Conservation (phyloP, 2,888 invertebrate species). For the Pyrrhia umbra region DNA sequence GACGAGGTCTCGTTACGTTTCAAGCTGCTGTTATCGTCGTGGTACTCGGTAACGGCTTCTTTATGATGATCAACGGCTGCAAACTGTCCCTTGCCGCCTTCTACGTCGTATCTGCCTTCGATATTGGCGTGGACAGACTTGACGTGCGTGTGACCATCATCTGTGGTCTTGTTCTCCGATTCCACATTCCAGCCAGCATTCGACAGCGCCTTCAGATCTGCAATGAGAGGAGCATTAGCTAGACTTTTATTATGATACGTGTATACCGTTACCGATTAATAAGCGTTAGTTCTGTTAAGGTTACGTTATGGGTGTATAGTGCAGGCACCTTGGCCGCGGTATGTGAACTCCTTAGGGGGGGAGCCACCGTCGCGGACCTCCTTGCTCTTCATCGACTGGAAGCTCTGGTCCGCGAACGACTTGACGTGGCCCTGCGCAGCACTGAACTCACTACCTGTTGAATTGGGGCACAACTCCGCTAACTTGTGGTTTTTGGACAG, state of each 20-base stretch:
- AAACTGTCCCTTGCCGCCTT: slow-evolving; percentile 92
- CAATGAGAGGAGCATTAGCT: slow-evolving; percentile 62
- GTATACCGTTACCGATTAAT: slow-evolving; percentile 73
- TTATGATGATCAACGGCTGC: slow-evolving; percentile 91
- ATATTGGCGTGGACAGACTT: slow-evolving; percentile 91
- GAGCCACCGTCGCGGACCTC: slow-evolving; percentile 95
- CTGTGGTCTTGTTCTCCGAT: slow-evolving; percentile 90
- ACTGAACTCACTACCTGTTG: slow-evolving; percentile 87
- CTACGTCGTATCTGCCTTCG: slow-evolving; percentile 91
- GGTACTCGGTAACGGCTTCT: slow-evolving; percentile 86
- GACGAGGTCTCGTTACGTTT: slow-evolving; percentile 81
- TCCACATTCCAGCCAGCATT: slow-evolving; percentile 93
- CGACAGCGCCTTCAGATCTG: slow-evolving; percentile 86
- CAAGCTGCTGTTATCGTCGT: slow-evolving; percentile 82
- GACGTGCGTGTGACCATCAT: slow-evolving; percentile 92
- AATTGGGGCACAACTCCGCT: slow-evolving; percentile 75
- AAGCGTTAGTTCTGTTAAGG: slow-evolving; percentile 84
- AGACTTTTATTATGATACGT: slow-evolving; percentile 4
- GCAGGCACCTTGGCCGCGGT: slow-evolving; percentile 86
- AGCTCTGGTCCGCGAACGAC: slow-evolving; percentile 94
- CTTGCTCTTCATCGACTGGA: slow-evolving; percentile 94
- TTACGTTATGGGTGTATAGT: slow-evolving; percentile 63
- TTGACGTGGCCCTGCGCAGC: slow-evolving; percentile 91
- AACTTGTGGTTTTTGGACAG: slow-evolving; percentile 50
- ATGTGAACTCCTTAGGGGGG: slow-evolving; percentile 91